phyloP scores from a whole-genome alignment of 2,888 invertebrate genomes.

The Capitulum mitella region DNA sequence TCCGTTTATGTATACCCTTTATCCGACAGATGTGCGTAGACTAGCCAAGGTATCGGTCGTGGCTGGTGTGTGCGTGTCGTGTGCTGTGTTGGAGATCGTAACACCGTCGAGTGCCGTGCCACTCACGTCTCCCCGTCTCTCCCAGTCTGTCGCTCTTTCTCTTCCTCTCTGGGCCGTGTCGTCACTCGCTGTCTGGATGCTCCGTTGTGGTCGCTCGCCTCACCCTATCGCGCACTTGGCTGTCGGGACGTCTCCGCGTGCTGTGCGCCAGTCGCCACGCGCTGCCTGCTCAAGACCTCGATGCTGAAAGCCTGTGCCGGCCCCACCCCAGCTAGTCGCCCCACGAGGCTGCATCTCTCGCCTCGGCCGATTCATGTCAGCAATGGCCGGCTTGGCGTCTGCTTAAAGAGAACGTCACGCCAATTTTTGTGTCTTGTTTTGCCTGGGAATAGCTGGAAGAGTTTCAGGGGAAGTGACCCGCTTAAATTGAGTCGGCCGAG shows the following conservation, averaged over 20 bases:
- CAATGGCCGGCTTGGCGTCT: too few species aligned
- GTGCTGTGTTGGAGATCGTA: background rate
- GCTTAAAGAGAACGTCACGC: too few species aligned
- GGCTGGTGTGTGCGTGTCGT: background rate
- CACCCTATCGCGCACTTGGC: too few species aligned
- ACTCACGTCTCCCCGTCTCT: background rate
- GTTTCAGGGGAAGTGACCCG: too few species aligned
- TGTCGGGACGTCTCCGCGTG: too few species aligned
- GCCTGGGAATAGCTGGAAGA: too few species aligned
- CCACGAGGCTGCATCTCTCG: background rate
- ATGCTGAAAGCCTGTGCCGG: background rate
- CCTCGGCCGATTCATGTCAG: background rate
- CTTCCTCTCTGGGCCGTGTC: background rate
- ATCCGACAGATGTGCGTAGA: conserved; percentile 23
- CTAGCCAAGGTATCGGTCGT: conserved; percentile 20
- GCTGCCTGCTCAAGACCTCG: background rate
- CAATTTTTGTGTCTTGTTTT: too few species aligned
- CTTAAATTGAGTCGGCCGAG: too few species aligned
- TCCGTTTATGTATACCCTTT: conserved; percentile 22
- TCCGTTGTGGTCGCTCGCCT: background rate
- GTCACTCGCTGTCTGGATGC: too few species aligned
- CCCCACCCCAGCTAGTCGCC: background rate
- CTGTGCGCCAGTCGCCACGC: background rate
- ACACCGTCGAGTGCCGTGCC: background rate
- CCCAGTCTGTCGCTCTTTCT: conserved; percentile 15